Percentiles rank a stretch among this genome's conserved stretches.
These are phyloP conservation scores for Emesis furor DNA, from an alignment of 2,888 invertebrate genomes.

Conservation along the genomic window DNA sequence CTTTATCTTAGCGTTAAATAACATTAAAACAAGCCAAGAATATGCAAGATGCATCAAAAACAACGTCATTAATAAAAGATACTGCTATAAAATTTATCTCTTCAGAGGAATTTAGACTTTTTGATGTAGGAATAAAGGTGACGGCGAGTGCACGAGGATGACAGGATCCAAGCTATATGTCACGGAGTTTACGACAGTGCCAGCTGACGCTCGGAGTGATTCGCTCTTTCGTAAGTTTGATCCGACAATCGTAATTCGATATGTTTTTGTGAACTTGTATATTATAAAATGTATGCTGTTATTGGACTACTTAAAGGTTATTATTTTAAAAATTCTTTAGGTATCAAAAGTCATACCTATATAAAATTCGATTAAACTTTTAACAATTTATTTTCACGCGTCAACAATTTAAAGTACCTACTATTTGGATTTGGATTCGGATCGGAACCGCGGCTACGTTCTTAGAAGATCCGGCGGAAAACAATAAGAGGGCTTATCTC, in stretches of 20 bases:
- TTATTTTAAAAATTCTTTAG: not conserved
- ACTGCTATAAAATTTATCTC: not conserved
- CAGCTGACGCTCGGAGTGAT: constrained; percentile 18
- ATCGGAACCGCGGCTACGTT: too few relatives aligned
- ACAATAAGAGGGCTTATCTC: too few relatives aligned
- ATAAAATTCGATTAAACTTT: too few relatives aligned
- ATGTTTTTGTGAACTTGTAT: not conserved
- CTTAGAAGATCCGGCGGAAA: too few relatives aligned
- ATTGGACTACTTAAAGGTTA: too few relatives aligned
- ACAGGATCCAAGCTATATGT: constrained; percentile 85
- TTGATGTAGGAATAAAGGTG: not conserved
- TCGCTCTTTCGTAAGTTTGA: constrained; percentile 23
- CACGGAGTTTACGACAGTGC: constrained; percentile 86
- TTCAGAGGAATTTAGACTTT: constrained; percentile 21
- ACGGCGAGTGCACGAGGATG: not conserved
- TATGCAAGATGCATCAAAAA: constrained; percentile 25
- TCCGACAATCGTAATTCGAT: constrained; percentile 25
- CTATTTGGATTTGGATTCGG: too few relatives aligned
- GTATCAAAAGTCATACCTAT: not conserved
- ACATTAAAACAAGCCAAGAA: constrained; percentile 8
- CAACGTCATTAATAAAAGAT: constrained; percentile 31
- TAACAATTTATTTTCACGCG: too few relatives aligned
- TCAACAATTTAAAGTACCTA: too few relatives aligned
- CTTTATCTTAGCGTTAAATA: constrained; percentile 10
- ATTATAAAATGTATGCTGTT: not conserved